These are phyloP conservation scores for Heliocidaris erythrogramma DNA, from an alignment of 35 echinoderm and acorn worm genomes.

Conservation along the genomic window DNA sequence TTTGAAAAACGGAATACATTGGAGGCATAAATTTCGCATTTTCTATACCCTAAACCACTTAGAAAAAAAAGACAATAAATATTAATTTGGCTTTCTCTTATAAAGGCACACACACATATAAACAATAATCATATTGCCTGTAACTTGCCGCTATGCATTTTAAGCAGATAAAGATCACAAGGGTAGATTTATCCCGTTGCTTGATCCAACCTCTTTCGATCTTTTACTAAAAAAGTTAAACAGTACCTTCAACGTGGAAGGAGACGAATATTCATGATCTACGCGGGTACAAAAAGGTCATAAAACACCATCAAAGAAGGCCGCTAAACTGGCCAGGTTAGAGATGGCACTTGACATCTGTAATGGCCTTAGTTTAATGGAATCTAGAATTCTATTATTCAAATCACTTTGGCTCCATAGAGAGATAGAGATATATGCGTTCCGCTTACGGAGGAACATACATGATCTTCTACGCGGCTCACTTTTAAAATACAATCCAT, in stretches of 20 bases:
- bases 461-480: not conserved
- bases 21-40: no score
- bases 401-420: not conserved
- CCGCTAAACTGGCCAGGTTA: not conserved
- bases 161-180: not conserved
- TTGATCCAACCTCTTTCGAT: not conserved
- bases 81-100: no score
- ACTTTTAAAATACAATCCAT: not conserved
- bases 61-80: no score
- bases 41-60: no score
- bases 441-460: not conserved
- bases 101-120: no score
- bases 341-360: not conserved
- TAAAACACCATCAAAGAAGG: not conserved
- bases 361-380: conserved; percentile 11
- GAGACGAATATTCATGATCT: not conserved
- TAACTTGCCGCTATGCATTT: no score
- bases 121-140: no score
- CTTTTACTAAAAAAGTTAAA: not conserved
- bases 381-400: conserved; percentile 13
- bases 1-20: no score
- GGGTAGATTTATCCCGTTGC: not conserved
- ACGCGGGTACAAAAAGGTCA: not conserved
- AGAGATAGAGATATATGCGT: not conserved
- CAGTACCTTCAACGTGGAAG: not conserved